These are phyloP conservation scores for Eubasilissa regina DNA, from an alignment of 1,140 invertebrate genomes.

Conservation along the genomic window DNA sequence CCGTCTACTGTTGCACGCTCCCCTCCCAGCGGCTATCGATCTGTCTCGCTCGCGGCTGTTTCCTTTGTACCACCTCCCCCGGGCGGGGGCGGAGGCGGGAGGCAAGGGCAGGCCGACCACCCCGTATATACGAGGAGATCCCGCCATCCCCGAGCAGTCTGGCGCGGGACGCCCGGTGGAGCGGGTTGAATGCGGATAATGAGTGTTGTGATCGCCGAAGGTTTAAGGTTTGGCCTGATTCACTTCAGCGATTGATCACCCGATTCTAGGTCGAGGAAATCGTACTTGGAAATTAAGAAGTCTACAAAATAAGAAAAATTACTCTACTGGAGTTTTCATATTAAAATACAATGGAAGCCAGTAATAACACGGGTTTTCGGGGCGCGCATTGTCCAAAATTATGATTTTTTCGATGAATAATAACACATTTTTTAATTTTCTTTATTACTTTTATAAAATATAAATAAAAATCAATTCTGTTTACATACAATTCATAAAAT, in stretches of 20 bases:
- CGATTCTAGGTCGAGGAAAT: conserved; percentile 31
- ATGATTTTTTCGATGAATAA: too few species aligned
- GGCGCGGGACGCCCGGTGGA: conserved; percentile 29
- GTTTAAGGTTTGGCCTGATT: conserved; percentile 28
- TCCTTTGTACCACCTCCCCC: conserved; percentile 37
- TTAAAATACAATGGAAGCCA: too few species aligned
- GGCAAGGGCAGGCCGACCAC: not conserved
- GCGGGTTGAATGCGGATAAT: not conserved
- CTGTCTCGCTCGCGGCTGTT: conserved; percentile 46
- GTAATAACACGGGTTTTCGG: too few species aligned
- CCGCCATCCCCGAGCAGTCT: conserved; percentile 30
- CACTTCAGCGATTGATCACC: conserved; percentile 21
- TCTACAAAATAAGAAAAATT: too few species aligned
- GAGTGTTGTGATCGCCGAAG: conserved; percentile 10
- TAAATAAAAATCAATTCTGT: too few species aligned
- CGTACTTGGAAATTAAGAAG: not conserved
- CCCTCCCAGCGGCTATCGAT: conserved; percentile 39
- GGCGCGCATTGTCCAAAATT: too few species aligned
- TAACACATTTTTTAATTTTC: too few species aligned
- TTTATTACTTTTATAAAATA: too few species aligned
- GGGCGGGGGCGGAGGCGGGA: too few species aligned
- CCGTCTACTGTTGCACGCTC: conserved; percentile 43
- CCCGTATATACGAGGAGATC: conserved; percentile 4
- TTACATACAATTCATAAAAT: too few species aligned
- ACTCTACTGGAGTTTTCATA: too few species aligned